These are phyloP conservation scores for Eupsilia transversa DNA, from an alignment of 2,888 invertebrate genomes.

Conservation along the genomic window DNA sequence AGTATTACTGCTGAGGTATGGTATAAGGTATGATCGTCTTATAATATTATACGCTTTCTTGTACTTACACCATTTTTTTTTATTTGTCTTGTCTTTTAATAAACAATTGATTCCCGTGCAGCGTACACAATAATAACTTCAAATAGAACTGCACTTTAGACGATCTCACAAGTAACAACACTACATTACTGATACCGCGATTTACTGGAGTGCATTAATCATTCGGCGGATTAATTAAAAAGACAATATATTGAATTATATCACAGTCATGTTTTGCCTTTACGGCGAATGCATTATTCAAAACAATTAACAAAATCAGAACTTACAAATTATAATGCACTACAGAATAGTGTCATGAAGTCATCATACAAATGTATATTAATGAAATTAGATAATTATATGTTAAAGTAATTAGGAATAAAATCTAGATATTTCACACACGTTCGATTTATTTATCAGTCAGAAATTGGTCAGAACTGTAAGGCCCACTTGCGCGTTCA, in stretches of 20 bases:
- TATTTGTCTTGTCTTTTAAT: not conserved
- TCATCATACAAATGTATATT: not conserved
- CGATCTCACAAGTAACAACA: not conserved
- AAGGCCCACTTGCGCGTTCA: no score
- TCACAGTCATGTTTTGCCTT: not conserved
- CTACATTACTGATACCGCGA: not conserved
- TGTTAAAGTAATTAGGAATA: not conserved
- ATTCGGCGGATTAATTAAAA: constrained; percentile 33
- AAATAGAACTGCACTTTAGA: not conserved
- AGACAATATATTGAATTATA: not conserved
- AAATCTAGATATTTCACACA: not conserved
- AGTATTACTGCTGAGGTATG: not conserved
- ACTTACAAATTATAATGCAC: not conserved
- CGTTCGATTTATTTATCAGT: not conserved
- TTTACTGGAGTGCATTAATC: constrained; percentile 13
- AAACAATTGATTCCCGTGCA: not conserved
- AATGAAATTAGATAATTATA: not conserved
- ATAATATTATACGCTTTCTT: no score
- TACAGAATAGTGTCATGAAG: not conserved
- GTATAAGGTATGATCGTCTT: not conserved
- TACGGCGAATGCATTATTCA: not conserved
- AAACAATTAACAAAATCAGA: not conserved
- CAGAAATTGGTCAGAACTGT: not conserved
- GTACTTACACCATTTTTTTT: no score
- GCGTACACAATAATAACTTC: not conserved